A percentile compares a stretch with the other conserved stretches of the same genome.
phyloP scores from a whole-genome alignment of 2,888 invertebrate genomes.

The Microchrysa polita region DNA sequence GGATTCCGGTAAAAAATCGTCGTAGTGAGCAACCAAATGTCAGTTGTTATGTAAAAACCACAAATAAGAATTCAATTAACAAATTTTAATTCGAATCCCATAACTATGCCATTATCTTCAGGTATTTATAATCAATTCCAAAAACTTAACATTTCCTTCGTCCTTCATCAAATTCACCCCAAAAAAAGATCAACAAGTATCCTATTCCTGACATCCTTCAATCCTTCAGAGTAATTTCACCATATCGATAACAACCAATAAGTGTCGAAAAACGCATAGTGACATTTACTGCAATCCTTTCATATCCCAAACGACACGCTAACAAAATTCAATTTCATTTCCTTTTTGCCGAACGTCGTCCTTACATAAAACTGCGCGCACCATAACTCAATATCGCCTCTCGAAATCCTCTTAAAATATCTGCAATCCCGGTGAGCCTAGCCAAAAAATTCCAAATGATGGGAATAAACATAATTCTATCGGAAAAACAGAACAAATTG shows the following conservation, averaged over 20 bases:
- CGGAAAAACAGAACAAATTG: conserved; percentile 9
- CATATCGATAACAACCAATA: background rate
- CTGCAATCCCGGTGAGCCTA: background rate
- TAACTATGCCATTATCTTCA: too few species aligned
- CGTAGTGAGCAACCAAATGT: too few species aligned
- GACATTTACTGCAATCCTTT: conserved; percentile 5
- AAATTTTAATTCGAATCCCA: too few species aligned
- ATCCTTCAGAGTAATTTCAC: background rate
- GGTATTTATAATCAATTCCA: too few species aligned
- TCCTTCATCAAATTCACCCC: too few species aligned
- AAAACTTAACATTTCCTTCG: too few species aligned
- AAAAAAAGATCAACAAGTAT: too few species aligned
- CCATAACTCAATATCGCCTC: background rate
- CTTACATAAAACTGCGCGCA: background rate
- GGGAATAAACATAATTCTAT: conserved; percentile 9
- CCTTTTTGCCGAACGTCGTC: too few species aligned
- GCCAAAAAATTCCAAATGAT: conserved; percentile 11
- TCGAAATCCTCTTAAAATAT: conserved; percentile 3
- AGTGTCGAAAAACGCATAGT: background rate
- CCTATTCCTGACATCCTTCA: too few species aligned
- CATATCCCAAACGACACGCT: background rate
- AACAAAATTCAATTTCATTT: background rate
- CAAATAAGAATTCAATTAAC: too few species aligned
- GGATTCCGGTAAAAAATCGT: too few species aligned
- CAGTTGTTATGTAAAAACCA: too few species aligned